phyloP scores from a whole-genome alignment of 2,888 invertebrate genomes.

The Dichetophora obliterata region DNA sequence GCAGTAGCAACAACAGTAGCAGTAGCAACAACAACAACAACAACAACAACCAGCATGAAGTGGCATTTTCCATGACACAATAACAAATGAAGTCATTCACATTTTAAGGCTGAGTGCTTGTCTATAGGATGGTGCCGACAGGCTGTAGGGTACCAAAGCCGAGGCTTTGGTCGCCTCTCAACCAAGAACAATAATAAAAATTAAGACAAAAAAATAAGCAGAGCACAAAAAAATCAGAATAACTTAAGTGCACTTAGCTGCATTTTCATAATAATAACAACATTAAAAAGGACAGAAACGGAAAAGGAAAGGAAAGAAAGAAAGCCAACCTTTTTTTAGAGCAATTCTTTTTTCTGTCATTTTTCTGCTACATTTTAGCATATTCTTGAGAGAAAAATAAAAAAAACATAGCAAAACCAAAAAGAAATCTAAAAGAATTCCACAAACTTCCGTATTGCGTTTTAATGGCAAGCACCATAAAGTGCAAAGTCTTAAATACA shows the following conservation, averaged over 20 bases:
- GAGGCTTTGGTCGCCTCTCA: not conserved
- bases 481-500: conserved; percentile 1
- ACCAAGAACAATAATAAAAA: conserved; percentile 17
- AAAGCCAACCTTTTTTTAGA: not conserved
- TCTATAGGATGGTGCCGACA: not conserved
- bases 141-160: no score
- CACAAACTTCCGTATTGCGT: conserved; percentile 23
- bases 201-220: conserved; percentile 56
- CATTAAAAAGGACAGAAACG: no score
- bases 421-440: not conserved
- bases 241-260: conserved; percentile 63
- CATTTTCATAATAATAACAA: conserved; percentile 47
- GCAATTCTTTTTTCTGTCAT: not conserved
- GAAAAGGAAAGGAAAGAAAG: no score
- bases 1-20: no score
- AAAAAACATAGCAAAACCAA: not conserved
- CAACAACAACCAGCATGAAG: conserved; percentile 23
- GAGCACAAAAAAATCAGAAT: conserved; percentile 61
- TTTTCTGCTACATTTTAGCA: conserved; percentile 4
- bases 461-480: not conserved
- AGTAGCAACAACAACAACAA: conserved; percentile 7
- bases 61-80: conserved; percentile 36
- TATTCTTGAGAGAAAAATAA: not conserved
- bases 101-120: not conserved
- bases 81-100: conserved; percentile 43